Evolutionary conservation across 92 coral and sea anemone genomes (phyloP), one percentile per base, ranked within the genome.

Genomic region (Siderastrea siderea): DNA sequence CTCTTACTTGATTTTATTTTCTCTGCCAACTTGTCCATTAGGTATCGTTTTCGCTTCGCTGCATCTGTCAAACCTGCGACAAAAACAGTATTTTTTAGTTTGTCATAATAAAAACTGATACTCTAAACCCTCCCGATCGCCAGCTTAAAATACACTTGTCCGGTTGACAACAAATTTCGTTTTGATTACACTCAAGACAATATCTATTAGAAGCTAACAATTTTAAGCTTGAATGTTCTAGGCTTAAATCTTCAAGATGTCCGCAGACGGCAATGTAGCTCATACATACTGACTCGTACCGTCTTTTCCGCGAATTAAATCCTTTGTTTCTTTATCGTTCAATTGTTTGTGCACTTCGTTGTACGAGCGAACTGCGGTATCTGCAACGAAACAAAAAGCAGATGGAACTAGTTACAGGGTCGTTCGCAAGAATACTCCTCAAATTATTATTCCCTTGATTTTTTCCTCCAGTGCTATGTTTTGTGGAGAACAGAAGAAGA

Each of bases 21-120:
- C 74, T 74, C 74, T 60, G 87, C 87, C 73, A 84, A 73, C 72
- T 57, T 53, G 62, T 84, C 87, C 74, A 64, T 74, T 5, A 84
- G 72, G 14, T 46, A 74, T 49, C 87, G 55, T 38, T 74, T 84
- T 16, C 87, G 80, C 61, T 61, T 62, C 58, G 74, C 81, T 9
- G 7, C 43, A 7, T 73, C 72, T 2, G 80, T 84, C 63, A 84
- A 38, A 43, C 74, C 87, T 83, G 87, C 15, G 17, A 50, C 38
- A 15, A 53, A 81, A 69, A 13, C 26, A 45, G 65, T 14, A 17
- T 5, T 1, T 14, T 19, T 63, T 1, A 79, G 38, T 12, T 12
- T 59, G 6, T 61, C 38, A 26, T 26, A 26, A 26, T 26, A 26
- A 26, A 26, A 26, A 26, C 38, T 26, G 38, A 26, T 26, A 26